Percentiles rank a stretch among this genome's conserved stretches.
phyloP scores from a whole-genome alignment of 2,888 invertebrate genomes.

The Agrypnus murinus region DNA sequence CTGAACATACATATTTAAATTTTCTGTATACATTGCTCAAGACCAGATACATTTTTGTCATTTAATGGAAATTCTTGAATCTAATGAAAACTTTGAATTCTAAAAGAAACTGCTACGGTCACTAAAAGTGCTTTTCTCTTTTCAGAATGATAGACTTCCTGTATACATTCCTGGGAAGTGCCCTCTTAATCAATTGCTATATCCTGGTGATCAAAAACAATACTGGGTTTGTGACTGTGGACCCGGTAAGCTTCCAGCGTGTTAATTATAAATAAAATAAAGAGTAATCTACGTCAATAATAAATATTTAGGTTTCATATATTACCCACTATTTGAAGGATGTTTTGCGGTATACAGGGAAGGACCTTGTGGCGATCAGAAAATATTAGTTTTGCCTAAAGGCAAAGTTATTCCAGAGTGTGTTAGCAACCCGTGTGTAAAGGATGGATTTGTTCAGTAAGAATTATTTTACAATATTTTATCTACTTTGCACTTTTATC shows the following conservation, averaged over 20 bases:
- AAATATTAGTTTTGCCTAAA: conserved; percentile 75
- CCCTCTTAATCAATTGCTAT: conserved; percentile 77
- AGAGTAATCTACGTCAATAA: not conserved
- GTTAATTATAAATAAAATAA: not conserved
- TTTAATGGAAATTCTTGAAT: too few species aligned
- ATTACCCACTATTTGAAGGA: conserved; percentile 75
- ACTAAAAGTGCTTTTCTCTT: too few species aligned
- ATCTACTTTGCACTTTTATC: too few species aligned
- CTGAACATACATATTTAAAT: too few species aligned
- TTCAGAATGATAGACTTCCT: conserved; percentile 69
- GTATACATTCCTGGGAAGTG: conserved; percentile 77
- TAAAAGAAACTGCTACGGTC: too few species aligned
- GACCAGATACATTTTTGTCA: too few species aligned
- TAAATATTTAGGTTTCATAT: conserved; percentile 73
- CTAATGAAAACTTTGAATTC: too few species aligned
- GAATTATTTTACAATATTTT: conserved; percentile 35
- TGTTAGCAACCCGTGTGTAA: conserved; percentile 75
- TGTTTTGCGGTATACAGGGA: conserved; percentile 79
- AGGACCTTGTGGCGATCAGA: conserved; percentile 77
- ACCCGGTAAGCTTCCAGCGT: conserved; percentile 72
- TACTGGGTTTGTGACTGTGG: conserved; percentile 80
- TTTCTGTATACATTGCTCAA: too few species aligned
- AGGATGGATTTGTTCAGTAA: conserved; percentile 73
- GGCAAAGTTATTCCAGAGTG: conserved; percentile 76
- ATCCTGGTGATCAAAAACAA: conserved; percentile 78